Evolutionary conservation across 1,140 invertebrate species (phyloP).

Genomic region (Pissodes strobi): DNA sequence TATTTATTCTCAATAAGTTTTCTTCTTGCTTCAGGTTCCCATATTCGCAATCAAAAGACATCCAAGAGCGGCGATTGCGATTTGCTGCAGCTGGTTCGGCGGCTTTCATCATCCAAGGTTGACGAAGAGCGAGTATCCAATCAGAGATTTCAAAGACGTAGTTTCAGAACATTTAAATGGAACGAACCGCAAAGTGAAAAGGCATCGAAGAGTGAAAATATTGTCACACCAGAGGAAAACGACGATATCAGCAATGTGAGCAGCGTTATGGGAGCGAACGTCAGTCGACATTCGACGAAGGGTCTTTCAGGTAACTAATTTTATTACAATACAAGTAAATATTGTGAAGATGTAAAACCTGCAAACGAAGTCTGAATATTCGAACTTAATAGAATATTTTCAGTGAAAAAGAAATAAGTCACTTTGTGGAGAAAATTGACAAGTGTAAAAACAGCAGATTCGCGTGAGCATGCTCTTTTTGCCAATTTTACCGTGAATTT

Average conservation of each 20-base stretch:
- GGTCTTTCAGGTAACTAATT: conserved; percentile 65
- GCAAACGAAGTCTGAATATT: too few species aligned
- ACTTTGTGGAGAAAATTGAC: too few species aligned
- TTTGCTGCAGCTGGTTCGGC: conserved; percentile 40
- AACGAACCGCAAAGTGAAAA: neutral
- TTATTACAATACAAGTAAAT: too few species aligned
- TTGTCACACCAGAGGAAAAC: neutral
- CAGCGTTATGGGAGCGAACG: conserved; percentile 70
- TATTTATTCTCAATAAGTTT: neutral
- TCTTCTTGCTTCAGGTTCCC: conserved; percentile 31
- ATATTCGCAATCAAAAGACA: conserved; percentile 25
- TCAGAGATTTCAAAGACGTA: neutral
- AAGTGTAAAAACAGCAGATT: too few species aligned
- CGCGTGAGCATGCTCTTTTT: too few species aligned
- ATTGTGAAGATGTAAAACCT: too few species aligned
- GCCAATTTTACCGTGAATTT: too few species aligned
- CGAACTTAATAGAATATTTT: too few species aligned
- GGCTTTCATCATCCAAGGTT: conserved; percentile 29
- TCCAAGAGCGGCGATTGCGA: conserved; percentile 33
- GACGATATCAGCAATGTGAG: conserved; percentile 33
- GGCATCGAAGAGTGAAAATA: neutral
- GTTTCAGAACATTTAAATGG: neutral
- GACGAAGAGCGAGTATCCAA: neutral
- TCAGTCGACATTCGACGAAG: conserved; percentile 72
- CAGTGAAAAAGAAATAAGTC: too few species aligned